These are phyloP conservation scores for Ctenomys sociabilis DNA, from an alignment of 2,113 vertebrate species.

Conservation along the genomic window DNA sequence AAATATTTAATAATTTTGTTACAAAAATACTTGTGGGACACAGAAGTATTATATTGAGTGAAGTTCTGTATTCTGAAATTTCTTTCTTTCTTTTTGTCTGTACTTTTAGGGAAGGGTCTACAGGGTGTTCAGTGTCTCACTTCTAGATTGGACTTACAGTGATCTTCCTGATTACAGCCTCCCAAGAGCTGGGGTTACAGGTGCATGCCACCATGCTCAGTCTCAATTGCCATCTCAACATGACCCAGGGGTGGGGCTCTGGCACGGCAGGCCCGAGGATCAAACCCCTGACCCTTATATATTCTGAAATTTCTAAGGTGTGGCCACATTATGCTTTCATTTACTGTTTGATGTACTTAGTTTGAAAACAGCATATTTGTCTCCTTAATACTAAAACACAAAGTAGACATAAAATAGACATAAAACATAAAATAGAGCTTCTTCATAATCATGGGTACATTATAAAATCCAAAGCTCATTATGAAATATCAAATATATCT, in stretches of 20 bases:
- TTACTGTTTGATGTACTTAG: not conserved
- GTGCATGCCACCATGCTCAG: too few relatives aligned
- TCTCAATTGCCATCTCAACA: too few relatives aligned
- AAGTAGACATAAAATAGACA: not conserved
- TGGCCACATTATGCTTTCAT: not conserved
- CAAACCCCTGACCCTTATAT: too few relatives aligned
- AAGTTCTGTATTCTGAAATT: not conserved
- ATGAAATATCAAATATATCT: slow-evolving; percentile 16
- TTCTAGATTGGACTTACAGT: too few relatives aligned
- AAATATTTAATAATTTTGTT: not conserved
- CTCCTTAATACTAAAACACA: not conserved
- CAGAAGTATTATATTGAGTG: slow-evolving; percentile 1
- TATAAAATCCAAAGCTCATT: not conserved
- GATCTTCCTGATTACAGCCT: too few relatives aligned
- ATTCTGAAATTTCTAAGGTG: not conserved
- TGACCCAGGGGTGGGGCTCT: too few relatives aligned
- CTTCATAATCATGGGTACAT: not conserved
- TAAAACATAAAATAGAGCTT: too few relatives aligned
- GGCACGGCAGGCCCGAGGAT: too few relatives aligned
- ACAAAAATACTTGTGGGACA: not conserved
- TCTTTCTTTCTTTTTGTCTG: too few relatives aligned
- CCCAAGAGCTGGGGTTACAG: too few relatives aligned
- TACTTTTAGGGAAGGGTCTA: too few relatives aligned
- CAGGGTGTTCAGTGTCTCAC: too few relatives aligned
- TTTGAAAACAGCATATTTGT: slow-evolving; percentile 37